These are phyloP conservation scores for Datnioides undecimradiatus DNA, from an alignment of 2,113 vertebrate species.

Conservation along the genomic window DNA sequence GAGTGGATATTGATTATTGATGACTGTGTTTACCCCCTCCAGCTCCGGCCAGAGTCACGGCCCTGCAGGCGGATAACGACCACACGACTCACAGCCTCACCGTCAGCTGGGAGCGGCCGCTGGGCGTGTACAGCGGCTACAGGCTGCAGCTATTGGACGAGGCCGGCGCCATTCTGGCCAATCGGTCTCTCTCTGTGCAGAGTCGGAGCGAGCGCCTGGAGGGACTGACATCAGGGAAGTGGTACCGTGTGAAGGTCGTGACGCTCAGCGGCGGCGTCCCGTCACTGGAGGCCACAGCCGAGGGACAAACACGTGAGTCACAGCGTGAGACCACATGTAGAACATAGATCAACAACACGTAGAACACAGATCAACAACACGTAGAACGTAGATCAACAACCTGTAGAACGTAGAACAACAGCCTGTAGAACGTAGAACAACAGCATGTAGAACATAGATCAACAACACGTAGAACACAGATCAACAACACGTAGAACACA, in stretches of 20 bases:
- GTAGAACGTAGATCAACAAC: no score
- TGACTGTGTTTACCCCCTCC: neutral
- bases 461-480: no score
- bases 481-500: no score
- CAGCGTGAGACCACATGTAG: no score
- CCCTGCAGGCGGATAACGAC: constrained; percentile 86
- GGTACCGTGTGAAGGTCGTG: constrained; percentile 88
- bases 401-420: no score
- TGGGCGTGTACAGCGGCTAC: constrained; percentile 88
- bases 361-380: no score
- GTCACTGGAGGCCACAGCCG: constrained; percentile 84
- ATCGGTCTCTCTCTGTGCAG: constrained; percentile 80
- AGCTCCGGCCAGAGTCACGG: constrained; percentile 86
- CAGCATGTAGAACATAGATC: no score
- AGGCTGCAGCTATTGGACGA: constrained; percentile 88
- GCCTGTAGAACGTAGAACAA: no score
- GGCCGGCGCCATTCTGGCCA: constrained; percentile 83
- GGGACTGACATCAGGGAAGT: constrained; percentile 89
- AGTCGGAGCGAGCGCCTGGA: constrained; percentile 87
- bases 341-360: no score
- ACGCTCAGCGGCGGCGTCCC: constrained; percentile 89
- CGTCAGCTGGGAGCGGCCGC: constrained; percentile 89
- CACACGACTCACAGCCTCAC: constrained; percentile 90
- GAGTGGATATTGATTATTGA: neutral
- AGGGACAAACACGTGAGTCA: constrained; percentile 91